Conservation (phyloP, 2,888 invertebrate genomes). For the Autographa pulchrina region DNA sequence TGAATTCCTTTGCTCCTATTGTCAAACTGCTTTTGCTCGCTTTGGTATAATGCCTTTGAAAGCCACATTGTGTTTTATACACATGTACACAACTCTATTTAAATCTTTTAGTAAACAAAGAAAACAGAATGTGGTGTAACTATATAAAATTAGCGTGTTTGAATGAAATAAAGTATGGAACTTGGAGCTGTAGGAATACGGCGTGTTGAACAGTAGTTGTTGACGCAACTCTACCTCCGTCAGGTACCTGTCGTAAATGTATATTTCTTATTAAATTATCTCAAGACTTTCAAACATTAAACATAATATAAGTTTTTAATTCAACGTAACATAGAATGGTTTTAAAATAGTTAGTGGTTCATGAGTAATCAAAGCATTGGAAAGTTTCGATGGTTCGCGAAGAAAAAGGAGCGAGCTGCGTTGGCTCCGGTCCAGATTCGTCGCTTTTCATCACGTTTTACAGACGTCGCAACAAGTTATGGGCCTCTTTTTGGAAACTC, state of each 20-base stretch:
- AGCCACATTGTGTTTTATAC: slow-evolving; percentile 77
- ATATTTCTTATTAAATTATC: slow-evolving; percentile 26
- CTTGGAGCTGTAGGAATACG: slow-evolving; percentile 18
- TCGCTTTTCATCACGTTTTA: slow-evolving; percentile 72
- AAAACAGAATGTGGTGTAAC: slow-evolving; percentile 35
- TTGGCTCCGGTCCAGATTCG: slow-evolving; percentile 74
- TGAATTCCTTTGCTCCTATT: slow-evolving; percentile 87
- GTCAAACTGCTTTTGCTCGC: slow-evolving; percentile 83
- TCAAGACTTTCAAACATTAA: slow-evolving; percentile 15
- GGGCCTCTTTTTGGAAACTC: slow-evolving; percentile 64
- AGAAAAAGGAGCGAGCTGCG: slow-evolving; percentile 66
- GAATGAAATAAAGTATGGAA: slow-evolving; percentile 30
- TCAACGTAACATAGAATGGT: background rate
- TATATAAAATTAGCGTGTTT: slow-evolving; percentile 44
- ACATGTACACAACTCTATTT: slow-evolving; percentile 57
- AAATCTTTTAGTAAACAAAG: slow-evolving; percentile 42
- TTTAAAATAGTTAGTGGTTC: slow-evolving; percentile 17
- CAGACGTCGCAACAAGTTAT: slow-evolving; percentile 79
- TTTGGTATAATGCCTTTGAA: slow-evolving; percentile 82
- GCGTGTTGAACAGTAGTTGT: slow-evolving; percentile 22
- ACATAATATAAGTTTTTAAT: background rate
- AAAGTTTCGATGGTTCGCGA: slow-evolving; percentile 68
- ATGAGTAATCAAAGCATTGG: slow-evolving; percentile 63
- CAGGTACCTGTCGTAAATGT: slow-evolving; percentile 26
- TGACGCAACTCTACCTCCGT: slow-evolving; percentile 26